Conservation (phyloP, 1,140 invertebrate genomes). For the Argopecten irradians region DNA sequence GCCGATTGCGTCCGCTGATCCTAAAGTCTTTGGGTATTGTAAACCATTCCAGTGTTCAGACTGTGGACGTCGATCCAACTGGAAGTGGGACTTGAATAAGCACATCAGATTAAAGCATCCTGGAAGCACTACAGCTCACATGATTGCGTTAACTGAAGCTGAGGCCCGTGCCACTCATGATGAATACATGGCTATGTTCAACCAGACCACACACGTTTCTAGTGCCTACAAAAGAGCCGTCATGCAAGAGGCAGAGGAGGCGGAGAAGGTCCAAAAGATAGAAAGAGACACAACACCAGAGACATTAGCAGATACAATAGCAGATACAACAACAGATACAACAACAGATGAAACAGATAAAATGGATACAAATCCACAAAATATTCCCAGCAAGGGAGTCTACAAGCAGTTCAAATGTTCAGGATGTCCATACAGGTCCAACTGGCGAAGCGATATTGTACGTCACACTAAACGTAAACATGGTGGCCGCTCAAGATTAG, state of each 20-base stretch:
- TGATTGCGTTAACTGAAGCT: conserved; percentile 92
- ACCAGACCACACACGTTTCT: neutral
- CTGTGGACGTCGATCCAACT: conserved; percentile 94
- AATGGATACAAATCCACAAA: conserved; percentile 16
- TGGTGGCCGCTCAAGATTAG: conserved; percentile 55
- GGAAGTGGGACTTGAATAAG: conserved; percentile 94
- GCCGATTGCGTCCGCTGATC: conserved; percentile 48
- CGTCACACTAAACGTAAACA: conserved; percentile 73
- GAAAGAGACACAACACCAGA: too few relatives aligned
- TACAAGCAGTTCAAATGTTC: conserved; percentile 72
- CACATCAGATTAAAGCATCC: conserved; percentile 70
- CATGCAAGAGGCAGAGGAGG: neutral
- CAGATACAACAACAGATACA: neutral
- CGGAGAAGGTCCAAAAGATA: too few relatives aligned
- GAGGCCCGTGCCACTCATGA: conserved; percentile 89
- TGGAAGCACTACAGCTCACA: conserved; percentile 70
- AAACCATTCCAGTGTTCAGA: conserved; percentile 94
- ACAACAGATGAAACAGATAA: conserved; percentile 21
- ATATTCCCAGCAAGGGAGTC: conserved; percentile 34
- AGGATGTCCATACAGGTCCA: conserved; percentile 72
- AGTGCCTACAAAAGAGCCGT: neutral
- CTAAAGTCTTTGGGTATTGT: conserved; percentile 69
- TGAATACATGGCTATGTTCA: conserved; percentile 73
- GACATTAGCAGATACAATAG: too few relatives aligned
- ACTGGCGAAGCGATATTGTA: conserved; percentile 72